Conservation (phyloP, 2,888 invertebrate species). For the Acanthopleura granulata region DNA sequence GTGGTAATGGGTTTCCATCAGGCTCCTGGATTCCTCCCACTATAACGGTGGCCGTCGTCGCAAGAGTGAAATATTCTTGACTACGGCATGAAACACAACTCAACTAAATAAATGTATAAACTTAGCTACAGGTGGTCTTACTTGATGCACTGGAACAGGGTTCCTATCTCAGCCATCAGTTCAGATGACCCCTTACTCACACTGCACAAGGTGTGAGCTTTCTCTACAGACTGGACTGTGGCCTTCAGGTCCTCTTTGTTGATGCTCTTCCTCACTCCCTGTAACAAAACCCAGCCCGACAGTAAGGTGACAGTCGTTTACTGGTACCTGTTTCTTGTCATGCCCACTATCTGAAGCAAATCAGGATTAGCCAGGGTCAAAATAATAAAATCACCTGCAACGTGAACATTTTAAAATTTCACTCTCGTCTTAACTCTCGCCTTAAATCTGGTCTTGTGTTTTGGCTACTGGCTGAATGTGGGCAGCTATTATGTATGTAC, state of each 20-base stretch:
- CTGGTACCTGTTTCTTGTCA: no score
- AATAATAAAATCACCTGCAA: no score
- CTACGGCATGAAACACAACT: no score
- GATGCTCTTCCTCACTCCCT: conserved; percentile 69
- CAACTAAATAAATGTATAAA: no score
- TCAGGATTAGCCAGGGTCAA: no score
- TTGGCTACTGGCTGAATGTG: neutral
- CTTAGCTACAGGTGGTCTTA: conserved; percentile 33
- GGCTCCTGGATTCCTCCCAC: neutral
- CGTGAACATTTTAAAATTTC: no score
- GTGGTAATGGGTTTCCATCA: no score
- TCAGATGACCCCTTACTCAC: conserved; percentile 94
- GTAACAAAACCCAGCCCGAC: neutral
- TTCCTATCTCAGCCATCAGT: conserved; percentile 89
- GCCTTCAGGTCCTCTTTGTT: conserved; percentile 93
- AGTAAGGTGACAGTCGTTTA: no score
- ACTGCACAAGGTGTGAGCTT: conserved; percentile 91
- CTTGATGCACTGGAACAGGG: conserved; percentile 77
- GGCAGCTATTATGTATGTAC: neutral
- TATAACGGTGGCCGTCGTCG: neutral
- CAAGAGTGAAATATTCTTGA: neutral
- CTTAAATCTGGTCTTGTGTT: no score
- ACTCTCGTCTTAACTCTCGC: no score
- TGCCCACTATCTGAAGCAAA: no score
- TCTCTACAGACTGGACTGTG: conserved; percentile 92